Base-by-base conservation (phyloP, 2,113 vertebrate species). In the Myiagra hebetior region DNA sequence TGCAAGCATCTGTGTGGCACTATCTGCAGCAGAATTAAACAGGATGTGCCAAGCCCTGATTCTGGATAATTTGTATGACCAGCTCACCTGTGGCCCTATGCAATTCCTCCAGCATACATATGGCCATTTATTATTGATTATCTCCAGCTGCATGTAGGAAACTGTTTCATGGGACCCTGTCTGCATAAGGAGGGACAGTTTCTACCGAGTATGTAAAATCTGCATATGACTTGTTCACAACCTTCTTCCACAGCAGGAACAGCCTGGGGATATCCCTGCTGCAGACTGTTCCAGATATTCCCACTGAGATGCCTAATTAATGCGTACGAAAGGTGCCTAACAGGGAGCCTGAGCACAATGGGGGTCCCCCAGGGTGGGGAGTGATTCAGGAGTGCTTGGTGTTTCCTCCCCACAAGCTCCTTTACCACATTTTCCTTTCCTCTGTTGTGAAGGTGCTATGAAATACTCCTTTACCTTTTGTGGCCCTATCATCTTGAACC, bases 331-430 rank as follows among this genome's bases (percentile, higher is more conserved):
- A 81, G 77, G 7, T 30, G 8, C 6, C 9, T 60, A 14, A 39
- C 0, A 12, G 22, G 11, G 23, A 7, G 4, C 7, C 44, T 77
- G 18, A 27, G 63, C 21, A 70, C 20, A 37, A 8, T 33, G 33
- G 24, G 16, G 9, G 1, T 73, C 6, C 12, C 21, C 30, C 33
- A 47, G 33, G 4, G 5, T 13, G 20, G 5, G 1, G 6, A 7
- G 5, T 35, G 12, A 41, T 56, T 35, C 44, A 76, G 15, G 8
- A 24, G 14, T 68, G 21, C n/a, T 70, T 57, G 22, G 19, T 27
- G 19, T 27, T 16, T 50, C 15, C 13, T 69, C 44, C 8, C 7
- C 44, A 80, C 7, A 68, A 64, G 10, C 33, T 83, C 11, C 35
- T 35, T 75, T n/a, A 39, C 7, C 30, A 27, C 2, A 8, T 50